A percentile compares a stretch with the other conserved stretches of the same genome.
phyloP scores from a whole-genome alignment of 2,888 invertebrate species.

The Andrena dorsata region DNA sequence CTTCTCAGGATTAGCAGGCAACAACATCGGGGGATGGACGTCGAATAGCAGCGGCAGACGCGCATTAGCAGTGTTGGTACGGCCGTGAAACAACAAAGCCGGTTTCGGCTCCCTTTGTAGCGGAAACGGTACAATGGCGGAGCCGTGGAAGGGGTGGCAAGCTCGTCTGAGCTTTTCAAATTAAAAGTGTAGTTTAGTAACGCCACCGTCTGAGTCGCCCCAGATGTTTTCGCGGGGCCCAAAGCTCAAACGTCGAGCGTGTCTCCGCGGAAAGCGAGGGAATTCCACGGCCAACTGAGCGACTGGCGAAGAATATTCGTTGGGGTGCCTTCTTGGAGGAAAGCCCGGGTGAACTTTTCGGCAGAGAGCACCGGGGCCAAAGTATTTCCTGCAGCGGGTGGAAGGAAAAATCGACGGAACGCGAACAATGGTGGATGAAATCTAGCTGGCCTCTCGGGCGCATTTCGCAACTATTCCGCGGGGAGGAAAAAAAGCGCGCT shows the following conservation, averaged over 20 bases:
- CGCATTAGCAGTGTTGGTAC: conserved; percentile 60
- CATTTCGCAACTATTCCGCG: conserved; percentile 17
- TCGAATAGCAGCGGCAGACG: conserved; percentile 37
- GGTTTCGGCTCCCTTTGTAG: conserved; percentile 77
- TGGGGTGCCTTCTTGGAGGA: background rate
- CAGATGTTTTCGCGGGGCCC: conserved; percentile 57
- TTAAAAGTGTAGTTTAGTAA: conserved; percentile 79
- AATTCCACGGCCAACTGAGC: conserved; percentile 20
- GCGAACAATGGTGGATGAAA: conserved; percentile 12
- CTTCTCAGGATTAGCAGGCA: conserved; percentile 72
- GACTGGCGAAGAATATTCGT: background rate
- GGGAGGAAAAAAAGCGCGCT: background rate
- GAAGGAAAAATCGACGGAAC: conserved; percentile 16
- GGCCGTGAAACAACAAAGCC: conserved; percentile 79
- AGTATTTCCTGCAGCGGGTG: conserved; percentile 3
- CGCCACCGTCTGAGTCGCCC: conserved; percentile 62
- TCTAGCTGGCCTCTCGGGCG: conserved; percentile 8
- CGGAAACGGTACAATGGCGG: conserved; percentile 74
- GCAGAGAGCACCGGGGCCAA: background rate
- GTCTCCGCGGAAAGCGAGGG: conserved; percentile 10
- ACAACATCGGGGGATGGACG: conserved; percentile 37
- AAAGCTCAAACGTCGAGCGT: conserved; percentile 34
- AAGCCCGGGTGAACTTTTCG: background rate
- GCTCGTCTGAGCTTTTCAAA: conserved; percentile 76
- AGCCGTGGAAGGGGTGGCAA: conserved; percentile 32